Evolutionary conservation across 1,140 invertebrate species (phyloP), one percentile per base, ranked within the genome.

Genomic region (Luehdorfia chinensis): DNA sequence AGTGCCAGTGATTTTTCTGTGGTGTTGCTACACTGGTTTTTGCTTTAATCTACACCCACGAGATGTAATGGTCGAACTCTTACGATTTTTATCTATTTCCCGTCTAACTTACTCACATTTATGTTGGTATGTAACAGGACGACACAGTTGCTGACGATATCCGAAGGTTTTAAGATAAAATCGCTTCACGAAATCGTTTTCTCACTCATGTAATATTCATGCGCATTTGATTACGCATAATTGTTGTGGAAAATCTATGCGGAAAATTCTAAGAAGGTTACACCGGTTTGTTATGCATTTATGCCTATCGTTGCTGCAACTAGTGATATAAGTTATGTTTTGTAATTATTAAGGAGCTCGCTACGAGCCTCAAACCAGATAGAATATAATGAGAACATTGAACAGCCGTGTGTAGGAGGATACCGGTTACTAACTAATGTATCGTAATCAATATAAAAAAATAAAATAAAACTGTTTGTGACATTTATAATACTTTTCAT

Each of bases 171-270:
- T 16, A 5, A 43, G 39, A 43, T 43, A 28, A 43, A 9, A 43
- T 43, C 39, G 39, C 11, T 43, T 43, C 39, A 43, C 39, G 39
- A 43, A 43, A 43, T 43, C 39, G 39, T 28, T 43, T 43, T 43
- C 25, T 28, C 39, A 18, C 39, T 28, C 39, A 43, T 43, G 39
- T n/a, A 43, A 13, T 43, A 43, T 43, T 27, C 39, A 43, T 43
- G 39, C 39, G 39, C 39, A 43, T 43, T 43, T 25, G 39, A 43
- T 43, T 43, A 28, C 25, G 39, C 39, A 27, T 43, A 43, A 43
- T 43, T 43, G 23, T 14, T 21, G 37, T 43, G 39, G 39, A 43
- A 43, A 43, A 28, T 43, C 39, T 43, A 43, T 16, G 39, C 39
- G 39, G 39, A 43, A 43, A 43, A 43, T 43, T 43, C 39, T 28